Evolutionary conservation across 2,113 vertebrate genomes (phyloP).

Genomic region (Ellobius talpinus): DNA sequence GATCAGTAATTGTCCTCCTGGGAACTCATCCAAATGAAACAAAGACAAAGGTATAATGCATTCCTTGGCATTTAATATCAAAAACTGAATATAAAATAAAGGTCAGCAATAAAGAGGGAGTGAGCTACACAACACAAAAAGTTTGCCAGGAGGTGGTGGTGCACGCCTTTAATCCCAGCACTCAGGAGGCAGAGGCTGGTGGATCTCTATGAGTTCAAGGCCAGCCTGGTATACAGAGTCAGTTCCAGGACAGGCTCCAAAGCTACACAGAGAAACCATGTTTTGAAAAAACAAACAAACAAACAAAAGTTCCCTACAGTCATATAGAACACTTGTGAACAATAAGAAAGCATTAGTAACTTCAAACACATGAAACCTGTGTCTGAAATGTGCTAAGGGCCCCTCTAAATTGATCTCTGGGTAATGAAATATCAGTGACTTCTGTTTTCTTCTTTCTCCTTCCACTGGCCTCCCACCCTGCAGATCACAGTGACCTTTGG

Average conservation of each 20-base stretch:
- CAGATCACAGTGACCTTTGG: not conserved
- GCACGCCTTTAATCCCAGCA: too few species aligned
- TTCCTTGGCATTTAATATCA: not conserved
- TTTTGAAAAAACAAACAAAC: too few species aligned
- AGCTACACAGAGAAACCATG: too few species aligned
- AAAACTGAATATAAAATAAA: constrained; percentile 9
- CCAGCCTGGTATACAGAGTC: too few species aligned
- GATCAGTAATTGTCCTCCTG: constrained; percentile 52
- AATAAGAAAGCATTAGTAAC: not conserved
- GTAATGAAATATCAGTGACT: not conserved
- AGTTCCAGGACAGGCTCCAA: too few species aligned
- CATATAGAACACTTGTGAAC: not conserved
- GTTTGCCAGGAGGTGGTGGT: too few species aligned
- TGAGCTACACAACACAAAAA: not conserved
- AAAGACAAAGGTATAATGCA: constrained; percentile 36
- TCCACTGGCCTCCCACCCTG: not conserved
- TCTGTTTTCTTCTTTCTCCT: not conserved
- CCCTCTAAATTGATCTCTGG: not conserved
- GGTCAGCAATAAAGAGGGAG: not conserved
- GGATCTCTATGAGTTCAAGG: too few species aligned
- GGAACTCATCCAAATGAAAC: constrained; percentile 46
- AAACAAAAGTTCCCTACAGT: not conserved
- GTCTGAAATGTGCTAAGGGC: not conserved
- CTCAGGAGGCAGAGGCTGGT: too few species aligned
- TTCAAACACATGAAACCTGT: not conserved